Evolutionary conservation across 2,888 invertebrate species (phyloP), one percentile per base, ranked within the genome.

Genomic region (Mylabris sibirica): DNA sequence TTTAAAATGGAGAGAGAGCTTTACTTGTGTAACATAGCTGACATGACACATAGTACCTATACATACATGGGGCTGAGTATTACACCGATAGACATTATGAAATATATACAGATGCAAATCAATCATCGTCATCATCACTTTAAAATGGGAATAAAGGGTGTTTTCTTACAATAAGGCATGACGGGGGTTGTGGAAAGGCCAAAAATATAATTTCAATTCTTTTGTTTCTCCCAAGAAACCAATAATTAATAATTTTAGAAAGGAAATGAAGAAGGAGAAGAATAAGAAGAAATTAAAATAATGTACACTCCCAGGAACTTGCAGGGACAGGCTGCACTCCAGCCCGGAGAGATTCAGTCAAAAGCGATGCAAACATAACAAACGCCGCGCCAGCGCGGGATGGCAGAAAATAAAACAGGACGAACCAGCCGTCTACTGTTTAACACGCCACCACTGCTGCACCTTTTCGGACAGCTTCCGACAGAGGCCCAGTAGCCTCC

Each of bases 401-500:
- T 78, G 79, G 78, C 70, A 77, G 78, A 75, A 17, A 59, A 53
- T 30, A 38, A 38, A 63, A 70, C 71, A 74, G 70, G 26, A 68
- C 65, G 75, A 72, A 76, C 80, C 81, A 75, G 80, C 57, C 80
- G 78, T 85, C 83, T 74, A 87, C 83, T 93, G 92, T 89, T 93
- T 92, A 87, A 93, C 90, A 87, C 92, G 92, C 93, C 94, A 93
- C 93, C 93, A 93, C 87, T 91, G 92, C 88, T 93, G 93, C 79
- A 80, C 79, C 79, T 93, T 94, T 88, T 94, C 94, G 87, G 93
- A 91, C 88, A 95, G 90, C 90, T 94, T 94, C 89, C 92, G 93
- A 88, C 92, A 95, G 87, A 94, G 91, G 89, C 93, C 93, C 86
- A 93, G 89, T 88, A 94, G 91, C 92, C 93, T 94, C 93, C 94